A percentile compares a stretch with the other conserved stretches of the same genome.
Conservation (phyloP, 2,888 invertebrate species). For the Lasioglossum oenotherae region DNA sequence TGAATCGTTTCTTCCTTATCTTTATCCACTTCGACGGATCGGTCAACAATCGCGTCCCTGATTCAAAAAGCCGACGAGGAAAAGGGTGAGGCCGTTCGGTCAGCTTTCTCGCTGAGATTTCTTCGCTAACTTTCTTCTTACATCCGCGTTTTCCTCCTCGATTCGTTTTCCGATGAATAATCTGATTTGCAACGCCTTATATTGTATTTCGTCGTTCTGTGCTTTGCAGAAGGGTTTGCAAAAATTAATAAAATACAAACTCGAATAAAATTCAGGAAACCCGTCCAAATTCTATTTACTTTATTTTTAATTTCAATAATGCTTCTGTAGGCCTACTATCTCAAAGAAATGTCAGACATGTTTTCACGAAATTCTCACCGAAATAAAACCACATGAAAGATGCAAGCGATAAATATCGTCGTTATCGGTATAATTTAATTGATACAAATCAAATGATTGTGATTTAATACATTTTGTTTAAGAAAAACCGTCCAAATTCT, state of each 20-base stretch:
- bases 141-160: neutral
- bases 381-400: conserved; percentile 5
- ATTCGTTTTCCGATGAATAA: neutral
- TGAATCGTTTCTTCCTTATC: conserved; percentile 65
- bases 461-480: no score
- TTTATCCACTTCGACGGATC: conserved; percentile 66
- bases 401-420: no score
- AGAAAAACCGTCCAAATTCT: no score
- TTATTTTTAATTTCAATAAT: no score
- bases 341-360: neutral
- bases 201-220: neutral
- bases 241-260: neutral
- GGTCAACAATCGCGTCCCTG: conserved; percentile 57
- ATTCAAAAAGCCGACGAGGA: conserved; percentile 33
- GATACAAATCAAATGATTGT: no score
- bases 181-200: neutral
- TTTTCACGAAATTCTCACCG: conserved; percentile 1
- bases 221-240: neutral
- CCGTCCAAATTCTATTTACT: no score
- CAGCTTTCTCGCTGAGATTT: conserved; percentile 37
- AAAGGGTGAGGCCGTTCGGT: conserved; percentile 12
- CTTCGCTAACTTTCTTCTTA: conserved; percentile 23
- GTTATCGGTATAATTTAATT: no score
- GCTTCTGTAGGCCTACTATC: no score
- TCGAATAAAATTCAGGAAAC: no score